A percentile compares a stretch with the other conserved stretches of the same genome.
Evolutionary conservation across 2,113 vertebrate genomes (phyloP).

Genomic region (Verasper variegatus): DNA sequence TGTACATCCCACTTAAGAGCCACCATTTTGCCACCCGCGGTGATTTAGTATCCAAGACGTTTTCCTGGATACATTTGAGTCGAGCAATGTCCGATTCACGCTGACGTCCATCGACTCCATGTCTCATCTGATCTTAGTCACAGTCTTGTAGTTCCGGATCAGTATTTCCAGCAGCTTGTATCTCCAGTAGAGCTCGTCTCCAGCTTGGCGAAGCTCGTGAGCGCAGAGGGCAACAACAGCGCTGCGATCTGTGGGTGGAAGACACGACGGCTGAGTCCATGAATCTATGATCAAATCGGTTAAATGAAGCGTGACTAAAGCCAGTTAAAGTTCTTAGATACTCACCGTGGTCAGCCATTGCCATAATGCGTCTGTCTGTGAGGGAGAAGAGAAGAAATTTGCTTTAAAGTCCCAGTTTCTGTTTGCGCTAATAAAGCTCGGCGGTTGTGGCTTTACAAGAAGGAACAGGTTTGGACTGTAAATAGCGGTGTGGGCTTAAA

Average conservation of each 20-base stretch:
- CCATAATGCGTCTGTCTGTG: background rate
- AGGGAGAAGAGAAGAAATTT: background rate
- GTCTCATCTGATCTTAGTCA: constrained; percentile 52
- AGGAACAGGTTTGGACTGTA: constrained; percentile 58
- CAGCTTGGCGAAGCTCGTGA: constrained; percentile 58
- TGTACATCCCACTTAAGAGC: constrained; percentile 5
- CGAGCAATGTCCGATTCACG: background rate
- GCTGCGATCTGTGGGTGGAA: constrained; percentile 16
- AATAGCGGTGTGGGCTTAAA: constrained; percentile 35
- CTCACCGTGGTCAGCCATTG: constrained; percentile 64
- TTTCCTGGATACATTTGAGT: background rate
- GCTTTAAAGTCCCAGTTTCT: background rate
- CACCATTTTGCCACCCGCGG: background rate
- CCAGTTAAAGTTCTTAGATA: background rate
- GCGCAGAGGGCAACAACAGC: constrained; percentile 44
- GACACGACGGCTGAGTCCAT: background rate
- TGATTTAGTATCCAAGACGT: background rate
- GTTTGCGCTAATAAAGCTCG: background rate
- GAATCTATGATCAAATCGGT: background rate
- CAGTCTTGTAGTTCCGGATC: constrained; percentile 61
- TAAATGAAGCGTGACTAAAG: background rate
- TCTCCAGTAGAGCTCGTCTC: constrained; percentile 74
- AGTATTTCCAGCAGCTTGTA: constrained; percentile 73
- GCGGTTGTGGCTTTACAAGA: constrained; percentile 29
- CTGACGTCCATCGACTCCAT: background rate